A percentile compares a stretch with the other conserved stretches of the same genome.
Evolutionary conservation across 1,140 invertebrate species (phyloP).

Genomic region (Vanessa atalanta): DNA sequence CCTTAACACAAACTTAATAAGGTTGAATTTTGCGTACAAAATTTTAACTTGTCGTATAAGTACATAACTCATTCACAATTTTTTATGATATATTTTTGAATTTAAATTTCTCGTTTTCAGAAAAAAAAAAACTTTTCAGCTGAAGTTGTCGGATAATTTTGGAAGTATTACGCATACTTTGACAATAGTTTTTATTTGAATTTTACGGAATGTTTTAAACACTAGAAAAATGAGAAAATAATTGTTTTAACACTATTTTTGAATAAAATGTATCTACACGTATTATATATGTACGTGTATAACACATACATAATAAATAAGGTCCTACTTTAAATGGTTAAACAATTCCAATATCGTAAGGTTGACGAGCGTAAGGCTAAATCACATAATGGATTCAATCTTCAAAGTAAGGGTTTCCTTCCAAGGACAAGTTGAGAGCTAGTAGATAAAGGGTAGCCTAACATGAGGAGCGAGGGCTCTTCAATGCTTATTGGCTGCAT

Average conservation of each 20-base stretch:
- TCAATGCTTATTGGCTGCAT: constrained; percentile 21
- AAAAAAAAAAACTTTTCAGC: too few species aligned
- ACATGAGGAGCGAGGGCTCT: constrained; percentile 10
- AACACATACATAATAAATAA: too few species aligned
- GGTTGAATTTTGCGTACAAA: neutral
- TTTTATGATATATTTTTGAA: neutral
- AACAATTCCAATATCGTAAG: neutral
- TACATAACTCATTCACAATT: constrained; percentile 4
- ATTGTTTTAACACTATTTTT: too few species aligned
- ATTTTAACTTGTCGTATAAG: neutral
- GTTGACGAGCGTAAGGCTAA: neutral
- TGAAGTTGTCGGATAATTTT: too few species aligned
- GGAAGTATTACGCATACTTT: too few species aligned
- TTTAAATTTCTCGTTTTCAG: neutral
- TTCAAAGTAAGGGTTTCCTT: constrained; percentile 18
- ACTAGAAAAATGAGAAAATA: too few species aligned
- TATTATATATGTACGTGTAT: too few species aligned
- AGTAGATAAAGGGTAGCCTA: constrained; percentile 7
- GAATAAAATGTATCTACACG: too few species aligned
- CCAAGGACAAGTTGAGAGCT: constrained; percentile 17
- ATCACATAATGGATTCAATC: constrained; percentile 17
- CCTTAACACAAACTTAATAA: neutral
- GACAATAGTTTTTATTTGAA: too few species aligned
- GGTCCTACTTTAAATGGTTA: too few species aligned
- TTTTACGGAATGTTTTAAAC: too few species aligned